phyloP scores from a whole-genome alignment of 1,140 invertebrate species.

The Oryctes rhinoceros region DNA sequence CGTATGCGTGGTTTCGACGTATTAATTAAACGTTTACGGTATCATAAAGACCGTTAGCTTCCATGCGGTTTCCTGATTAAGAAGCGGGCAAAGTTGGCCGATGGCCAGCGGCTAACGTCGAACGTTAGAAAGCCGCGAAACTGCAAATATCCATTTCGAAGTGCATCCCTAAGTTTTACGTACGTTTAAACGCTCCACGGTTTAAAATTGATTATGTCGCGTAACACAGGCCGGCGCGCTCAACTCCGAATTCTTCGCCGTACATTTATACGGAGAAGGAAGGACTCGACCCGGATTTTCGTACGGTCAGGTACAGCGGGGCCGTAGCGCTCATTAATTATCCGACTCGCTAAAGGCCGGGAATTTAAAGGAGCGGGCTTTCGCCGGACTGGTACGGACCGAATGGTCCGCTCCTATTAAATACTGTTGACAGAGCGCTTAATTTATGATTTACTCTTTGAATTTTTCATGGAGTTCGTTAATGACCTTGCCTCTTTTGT shows the following conservation, averaged over 20 bases:
- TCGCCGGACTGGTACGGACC: not conserved
- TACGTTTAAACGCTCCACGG: not conserved
- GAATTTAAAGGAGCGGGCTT: not conserved
- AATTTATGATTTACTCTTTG: conserved; percentile 16
- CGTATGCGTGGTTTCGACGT: not conserved
- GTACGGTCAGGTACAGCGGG: not conserved
- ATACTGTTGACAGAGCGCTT: conserved; percentile 3
- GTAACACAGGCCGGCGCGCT: not conserved
- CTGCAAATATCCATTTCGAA: not conserved
- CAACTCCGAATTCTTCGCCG: not conserved
- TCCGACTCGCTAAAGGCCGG: not conserved
- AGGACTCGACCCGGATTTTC: not conserved
- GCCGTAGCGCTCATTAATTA: conserved; percentile 2
- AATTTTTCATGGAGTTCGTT: conserved; percentile 1
- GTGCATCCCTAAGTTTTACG: not conserved
- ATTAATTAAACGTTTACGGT: not conserved
- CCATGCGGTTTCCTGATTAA: not conserved
- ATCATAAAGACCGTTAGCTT: conserved; percentile 8
- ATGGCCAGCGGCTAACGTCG: not conserved
- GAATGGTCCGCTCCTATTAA: not conserved
- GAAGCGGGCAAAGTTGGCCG: not conserved
- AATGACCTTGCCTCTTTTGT: not conserved
- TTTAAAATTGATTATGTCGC: conserved; percentile 10
- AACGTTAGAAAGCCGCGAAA: not conserved
- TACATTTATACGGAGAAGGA: not conserved